These are phyloP conservation scores for Nansenia antarctica DNA, from an alignment of 2,113 vertebrate genomes.

Conservation along the genomic window DNA sequence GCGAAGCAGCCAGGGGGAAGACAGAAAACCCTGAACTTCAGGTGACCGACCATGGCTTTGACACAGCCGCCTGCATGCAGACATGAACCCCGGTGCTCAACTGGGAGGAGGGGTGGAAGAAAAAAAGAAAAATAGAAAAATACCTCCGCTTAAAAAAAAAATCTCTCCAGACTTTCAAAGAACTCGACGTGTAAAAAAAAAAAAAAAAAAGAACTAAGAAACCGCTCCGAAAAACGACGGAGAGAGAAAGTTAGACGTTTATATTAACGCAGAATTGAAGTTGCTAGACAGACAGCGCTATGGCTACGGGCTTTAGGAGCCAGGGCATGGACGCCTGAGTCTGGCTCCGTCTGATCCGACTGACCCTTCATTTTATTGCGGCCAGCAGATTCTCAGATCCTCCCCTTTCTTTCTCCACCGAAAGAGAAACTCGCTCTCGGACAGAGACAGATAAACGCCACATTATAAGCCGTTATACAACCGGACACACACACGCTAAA, in stretches of 20 bases:
- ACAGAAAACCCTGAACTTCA: constrained; percentile 91
- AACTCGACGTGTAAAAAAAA: constrained; percentile 58
- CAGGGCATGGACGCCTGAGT: constrained; percentile 76
- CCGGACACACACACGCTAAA: constrained; percentile 66
- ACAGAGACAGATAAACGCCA: constrained; percentile 71
- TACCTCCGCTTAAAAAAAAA: constrained; percentile 58
- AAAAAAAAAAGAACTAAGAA: too few relatives aligned
- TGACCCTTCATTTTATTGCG: constrained; percentile 92
- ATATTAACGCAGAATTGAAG: constrained; percentile 70
- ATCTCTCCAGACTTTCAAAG: constrained; percentile 64
- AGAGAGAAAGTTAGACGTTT: constrained; percentile 80
- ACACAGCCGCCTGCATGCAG: constrained; percentile 76
- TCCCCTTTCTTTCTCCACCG: constrained; percentile 76
- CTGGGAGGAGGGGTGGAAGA: constrained; percentile 71
- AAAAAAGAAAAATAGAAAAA: too few relatives aligned
- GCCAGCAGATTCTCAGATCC: constrained; percentile 84
- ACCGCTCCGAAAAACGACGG: too few relatives aligned
- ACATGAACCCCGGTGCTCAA: constrained; percentile 65
- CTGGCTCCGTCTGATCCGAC: constrained; percentile 83
- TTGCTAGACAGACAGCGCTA: constrained; percentile 76
- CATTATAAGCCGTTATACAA: constrained; percentile 56
- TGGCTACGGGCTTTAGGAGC: constrained; percentile 74
- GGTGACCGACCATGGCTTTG: constrained; percentile 92
- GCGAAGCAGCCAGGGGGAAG: constrained; percentile 76
- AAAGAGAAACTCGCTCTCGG: constrained; percentile 68